Evolutionary conservation across 2,113 vertebrate genomes (phyloP), one percentile per base, ranked within the genome.

Genomic region (Tupaia chinensis): DNA sequence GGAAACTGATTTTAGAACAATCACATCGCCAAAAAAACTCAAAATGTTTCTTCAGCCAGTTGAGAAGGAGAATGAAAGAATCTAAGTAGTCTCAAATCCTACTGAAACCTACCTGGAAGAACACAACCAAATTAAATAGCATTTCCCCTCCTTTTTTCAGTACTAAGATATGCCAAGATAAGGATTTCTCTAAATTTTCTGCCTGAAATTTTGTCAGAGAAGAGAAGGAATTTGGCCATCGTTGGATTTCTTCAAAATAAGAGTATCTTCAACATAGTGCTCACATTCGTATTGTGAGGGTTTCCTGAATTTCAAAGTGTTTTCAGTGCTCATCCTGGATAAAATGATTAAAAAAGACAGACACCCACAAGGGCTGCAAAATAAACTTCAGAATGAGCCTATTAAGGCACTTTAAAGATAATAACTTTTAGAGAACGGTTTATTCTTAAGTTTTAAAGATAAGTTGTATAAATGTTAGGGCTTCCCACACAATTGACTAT

Each of bases 221-320:
- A 76, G 44, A 86, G 56, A n/a, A 68, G 32, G 54, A 78, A 78
- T 56, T 74, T n/a, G 74, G 53, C 68, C 63, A 17, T 65, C 9
- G 12, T 61, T 69, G 60, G n/a, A 34, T 89, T 96, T 92, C 32
- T 80, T 17, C 87, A 81, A 89, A 80, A 56, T 25, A 58, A 70
- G 34, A 90, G n/a, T 63, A 34, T 76, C 12, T 89, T 96, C 32
- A 81, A 1, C 11, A 79, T 69, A 14, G 8, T 32, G 84, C 22
- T 82, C 25, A 29, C 4, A 9, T 2, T 74, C 25, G 3, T 14
- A 34, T 27, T 44, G 61, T 15, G 72, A 32, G 3, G 10, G 66
- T 44, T 58, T 14, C 34, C n/a, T 60, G 22, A 70, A 54, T 76
- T 85, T 68, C 34, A 58, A 83, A 9, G n/a, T 58, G 56, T 76